Evolutionary conservation across 2,888 invertebrate genomes (phyloP), one percentile per base, ranked within the genome.

Genomic region (Sericinus montela): DNA sequence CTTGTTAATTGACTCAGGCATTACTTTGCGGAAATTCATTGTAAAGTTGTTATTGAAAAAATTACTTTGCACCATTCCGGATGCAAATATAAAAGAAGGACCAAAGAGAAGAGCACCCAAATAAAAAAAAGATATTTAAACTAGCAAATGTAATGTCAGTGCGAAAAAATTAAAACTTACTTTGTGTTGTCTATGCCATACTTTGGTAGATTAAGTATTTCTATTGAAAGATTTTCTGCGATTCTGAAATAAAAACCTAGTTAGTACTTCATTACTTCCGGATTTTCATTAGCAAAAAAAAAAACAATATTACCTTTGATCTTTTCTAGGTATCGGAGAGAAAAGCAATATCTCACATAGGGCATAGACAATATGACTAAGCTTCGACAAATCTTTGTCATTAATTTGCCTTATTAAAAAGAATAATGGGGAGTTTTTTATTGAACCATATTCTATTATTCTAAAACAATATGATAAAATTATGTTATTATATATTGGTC

Each of bases 301-400:
- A 1, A 13, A 35, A 5, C 23, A 42, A 14, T 9, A 39, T 55
- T 67, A 91, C 91, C 90, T 90, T 61, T 90, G 89, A 61, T 91
- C 91, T 67, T 89, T 91, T 56, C 84, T 83, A 29, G 80, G 78
- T 10, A 90, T 78, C 42, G 84, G 79, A 40, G 89, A 85, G 69
- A 84, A 89, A 9, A 90, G 59, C 46, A 91, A 59, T 36, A 90
- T 77, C 44, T 90, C 84, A 51, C 80, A 69, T 38, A 91, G 59
- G 35, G 90, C 60, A 57, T 75, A 76, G 34, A 81, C 60, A 47
- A 89, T 64, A 37, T 78, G 75, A 1, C 71, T 66, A 60, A 68
- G 63, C 23, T 63, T 55, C 15, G 55, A 58, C 1, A 74, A 52
- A 43, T 63, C 49, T 30, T 59, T 69, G 10, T 32, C 56, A 44